Evolutionary conservation across 1,140 invertebrate species (phyloP).

Genomic region (Harlomillsia oculata): DNA sequence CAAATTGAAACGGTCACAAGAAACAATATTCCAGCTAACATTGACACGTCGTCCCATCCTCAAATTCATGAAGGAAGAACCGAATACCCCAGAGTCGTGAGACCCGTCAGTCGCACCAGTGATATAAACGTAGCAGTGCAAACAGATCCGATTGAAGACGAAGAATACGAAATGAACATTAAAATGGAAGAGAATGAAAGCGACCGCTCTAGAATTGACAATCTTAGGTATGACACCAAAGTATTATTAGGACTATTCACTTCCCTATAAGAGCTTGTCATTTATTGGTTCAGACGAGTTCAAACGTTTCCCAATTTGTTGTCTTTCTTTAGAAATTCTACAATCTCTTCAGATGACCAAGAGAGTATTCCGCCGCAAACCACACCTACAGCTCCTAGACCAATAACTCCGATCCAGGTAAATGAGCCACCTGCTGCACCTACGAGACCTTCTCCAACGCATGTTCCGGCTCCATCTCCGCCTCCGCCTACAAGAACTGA

Average conservation of each 20-base stretch:
- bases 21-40: conserved; percentile 24
- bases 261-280: no score
- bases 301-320: no score
- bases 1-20: conserved; percentile 11
- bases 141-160: conserved; percentile 32
- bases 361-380: background rate
- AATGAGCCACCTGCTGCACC: background rate
- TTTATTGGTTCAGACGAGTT: no score
- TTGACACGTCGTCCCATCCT: background rate
- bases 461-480: background rate
- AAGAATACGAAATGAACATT: conserved; percentile 26
- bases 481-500: conserved; percentile 9
- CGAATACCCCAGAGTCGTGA: background rate
- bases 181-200: conserved; percentile 23
- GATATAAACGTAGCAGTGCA: conserved; percentile 33
- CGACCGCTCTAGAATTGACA: conserved; percentile 21
- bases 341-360: conserved; percentile 16
- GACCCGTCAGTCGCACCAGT: conserved; percentile 9
- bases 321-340: conserved; percentile 9
- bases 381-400: background rate
- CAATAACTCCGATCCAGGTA: background rate
- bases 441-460: background rate
- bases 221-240: conserved; percentile 21
- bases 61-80: background rate
- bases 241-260: no score